Evolutionary conservation across 2,888 invertebrate species (phyloP).

Genomic region (Gastracanthus pulcherrimus): DNA sequence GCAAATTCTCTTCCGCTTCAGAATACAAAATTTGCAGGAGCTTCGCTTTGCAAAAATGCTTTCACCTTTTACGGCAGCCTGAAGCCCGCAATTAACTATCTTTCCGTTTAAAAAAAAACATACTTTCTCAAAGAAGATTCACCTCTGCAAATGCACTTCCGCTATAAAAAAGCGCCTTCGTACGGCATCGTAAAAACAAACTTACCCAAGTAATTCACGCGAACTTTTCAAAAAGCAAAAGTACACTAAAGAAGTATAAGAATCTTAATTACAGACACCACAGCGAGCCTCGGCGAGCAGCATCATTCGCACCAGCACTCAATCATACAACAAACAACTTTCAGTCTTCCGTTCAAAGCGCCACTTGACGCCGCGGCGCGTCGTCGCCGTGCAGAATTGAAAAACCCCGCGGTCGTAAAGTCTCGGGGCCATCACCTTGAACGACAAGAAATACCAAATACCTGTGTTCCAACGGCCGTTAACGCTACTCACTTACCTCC

Average conservation of each 20-base stretch:
- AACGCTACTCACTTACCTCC: conserved; percentile 1
- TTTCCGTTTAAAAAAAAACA: background rate
- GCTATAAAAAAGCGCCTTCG: background rate
- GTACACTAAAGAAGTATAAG: background rate
- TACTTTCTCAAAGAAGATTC: background rate
- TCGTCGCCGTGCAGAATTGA: conserved; percentile 19
- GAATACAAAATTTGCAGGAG: no score
- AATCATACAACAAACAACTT: background rate
- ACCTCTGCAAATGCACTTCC: background rate
- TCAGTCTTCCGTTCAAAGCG: background rate
- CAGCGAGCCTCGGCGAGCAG: no score
- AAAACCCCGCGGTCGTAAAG: conserved; percentile 5
- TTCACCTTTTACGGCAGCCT: background rate
- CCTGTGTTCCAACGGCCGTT: background rate
- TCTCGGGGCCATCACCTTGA: background rate
- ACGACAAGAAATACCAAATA: background rate
- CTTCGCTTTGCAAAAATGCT: no score
- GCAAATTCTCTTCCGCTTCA: no score
- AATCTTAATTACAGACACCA: no score
- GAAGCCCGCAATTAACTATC: background rate
- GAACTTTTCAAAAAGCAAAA: background rate
- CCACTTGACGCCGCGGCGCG: background rate
- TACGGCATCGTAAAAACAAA: background rate
- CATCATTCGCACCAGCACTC: no score
- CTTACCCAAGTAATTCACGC: background rate